phyloP scores from a whole-genome alignment of 2,888 invertebrate genomes.

The Nemapogon koenigi region DNA sequence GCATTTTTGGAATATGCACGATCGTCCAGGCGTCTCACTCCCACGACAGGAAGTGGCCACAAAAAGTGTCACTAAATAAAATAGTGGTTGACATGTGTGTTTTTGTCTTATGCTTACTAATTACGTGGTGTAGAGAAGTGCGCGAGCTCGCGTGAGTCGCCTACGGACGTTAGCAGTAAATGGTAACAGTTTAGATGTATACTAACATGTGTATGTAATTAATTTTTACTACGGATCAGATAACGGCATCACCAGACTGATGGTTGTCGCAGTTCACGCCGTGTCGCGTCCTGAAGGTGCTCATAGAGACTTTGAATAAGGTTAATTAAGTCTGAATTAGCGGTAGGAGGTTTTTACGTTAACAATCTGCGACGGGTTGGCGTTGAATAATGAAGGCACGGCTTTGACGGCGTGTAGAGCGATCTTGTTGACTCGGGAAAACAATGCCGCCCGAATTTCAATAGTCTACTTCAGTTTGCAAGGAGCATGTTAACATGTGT shows the following conservation, averaged over 20 bases:
- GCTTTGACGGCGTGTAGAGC: slow-evolving; percentile 4
- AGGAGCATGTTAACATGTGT: slow-evolving; percentile 1
- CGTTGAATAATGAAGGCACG: slow-evolving; percentile 21
- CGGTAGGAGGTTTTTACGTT: slow-evolving; percentile 29
- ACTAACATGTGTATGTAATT: slow-evolving; percentile 63
- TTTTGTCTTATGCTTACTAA: too few species aligned
- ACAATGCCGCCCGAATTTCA: slow-evolving; percentile 24
- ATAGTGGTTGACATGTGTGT: slow-evolving; percentile 49
- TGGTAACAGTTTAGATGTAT: slow-evolving; percentile 58
- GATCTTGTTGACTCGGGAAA: slow-evolving; percentile 12
- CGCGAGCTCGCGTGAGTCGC: slow-evolving; percentile 37
- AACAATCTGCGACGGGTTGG: slow-evolving; percentile 17
- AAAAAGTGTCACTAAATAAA: slow-evolving; percentile 58
- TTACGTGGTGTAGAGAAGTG: slow-evolving; percentile 22
- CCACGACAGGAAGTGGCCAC: slow-evolving; percentile 48
- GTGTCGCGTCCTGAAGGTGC: slow-evolving; percentile 28
- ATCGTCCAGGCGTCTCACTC: slow-evolving; percentile 51
- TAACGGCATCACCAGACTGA: slow-evolving; percentile 49
- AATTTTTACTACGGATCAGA: slow-evolving; percentile 62
- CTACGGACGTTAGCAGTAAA: slow-evolving; percentile 46
- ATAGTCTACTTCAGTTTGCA: not conserved
- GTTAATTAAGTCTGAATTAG: slow-evolving; percentile 45
- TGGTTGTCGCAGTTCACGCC: slow-evolving; percentile 41
- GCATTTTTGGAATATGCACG: slow-evolving; percentile 55
- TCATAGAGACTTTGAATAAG: slow-evolving; percentile 22